These are phyloP conservation scores for Tryphoninae sp. DNA, from an alignment of 2,888 invertebrate genomes.

Conservation along the genomic window DNA sequence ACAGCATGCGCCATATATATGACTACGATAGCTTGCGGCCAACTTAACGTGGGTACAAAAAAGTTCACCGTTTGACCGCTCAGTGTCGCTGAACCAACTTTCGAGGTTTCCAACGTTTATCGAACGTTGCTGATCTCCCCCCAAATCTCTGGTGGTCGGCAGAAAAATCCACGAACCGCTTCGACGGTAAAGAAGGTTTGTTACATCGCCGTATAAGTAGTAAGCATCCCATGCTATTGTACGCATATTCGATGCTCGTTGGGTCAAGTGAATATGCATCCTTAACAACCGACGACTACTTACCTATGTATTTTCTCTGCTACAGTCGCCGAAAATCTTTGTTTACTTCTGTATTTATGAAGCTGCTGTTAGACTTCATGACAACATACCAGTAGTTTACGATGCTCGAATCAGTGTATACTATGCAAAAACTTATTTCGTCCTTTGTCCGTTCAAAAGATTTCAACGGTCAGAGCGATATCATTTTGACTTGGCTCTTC, in stretches of 20 bases:
- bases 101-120: too few relatives aligned
- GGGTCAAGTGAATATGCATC: neutral
- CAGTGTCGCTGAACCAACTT: too few relatives aligned
- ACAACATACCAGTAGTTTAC: neutral
- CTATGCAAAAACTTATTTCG: constrained; percentile 12
- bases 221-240: neutral
- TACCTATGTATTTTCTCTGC: neutral
- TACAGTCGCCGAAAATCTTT: neutral
- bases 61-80: too few relatives aligned
- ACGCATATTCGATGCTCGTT: neutral
- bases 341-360: neutral
- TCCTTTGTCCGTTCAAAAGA: constrained; percentile 12
- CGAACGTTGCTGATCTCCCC: too few relatives aligned
- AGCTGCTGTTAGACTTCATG: neutral
- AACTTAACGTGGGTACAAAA: too few relatives aligned
- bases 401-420: constrained; percentile 5
- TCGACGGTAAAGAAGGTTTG: neutral
- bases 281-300: neutral
- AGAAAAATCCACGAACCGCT: neutral
- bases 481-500: constrained; percentile 29
- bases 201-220: neutral
- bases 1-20: too few relatives aligned
- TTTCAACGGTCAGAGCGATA: neutral
- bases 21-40: too few relatives aligned
- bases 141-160: too few relatives aligned